Evolutionary conservation across 2,888 invertebrate species (phyloP), one percentile per base, ranked within the genome.

Genomic region (Watsonalla binaria): DNA sequence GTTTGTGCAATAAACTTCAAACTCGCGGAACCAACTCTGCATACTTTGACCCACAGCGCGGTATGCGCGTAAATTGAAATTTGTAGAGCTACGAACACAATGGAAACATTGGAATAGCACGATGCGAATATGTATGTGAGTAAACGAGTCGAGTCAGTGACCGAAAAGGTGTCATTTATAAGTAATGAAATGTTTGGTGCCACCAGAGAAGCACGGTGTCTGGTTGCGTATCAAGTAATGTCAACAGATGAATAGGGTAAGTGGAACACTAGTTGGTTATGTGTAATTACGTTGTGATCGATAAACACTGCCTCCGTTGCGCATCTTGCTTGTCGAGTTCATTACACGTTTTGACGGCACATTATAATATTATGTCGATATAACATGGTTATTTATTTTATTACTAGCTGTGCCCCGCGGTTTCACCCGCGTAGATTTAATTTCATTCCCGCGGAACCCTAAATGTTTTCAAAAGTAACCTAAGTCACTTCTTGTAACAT

Each of bases 251-350:
- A 59, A 53, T 54, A 59, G 56, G 56, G 58, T 65, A 65, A 70
- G 70, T 72, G 65, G 68, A 61, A 70, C 67, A 65, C 65, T 67
- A 62, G 63, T 68, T 54, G 51, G 33, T 51, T 47, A 54, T 50
- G 42, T 47, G 13, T 57, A 52, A 53, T 54, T 57, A 51, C 55
- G 51, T 42, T 42, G 8, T 2, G 2, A 37, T 7, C 37, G 37
- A 37, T 37, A 37, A 8, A 8, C 37, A 6, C 37, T 37, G 37
- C 6, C 37, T 37, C 37, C 37, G 37, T 8, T 37, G 37, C 42
- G 42, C 11, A 42, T 42, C 9, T 42, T 42, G 42, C 11, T 42
- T 42, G 42, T 11, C 11, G 11, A 11, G 5, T 42, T 24, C 24
- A 24, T 24, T 24, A 24, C 24, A 24, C 1, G 24, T 24, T 24